Evolutionary conservation across 2,113 vertebrate species (phyloP).

Genomic region (Willisornis vidua): DNA sequence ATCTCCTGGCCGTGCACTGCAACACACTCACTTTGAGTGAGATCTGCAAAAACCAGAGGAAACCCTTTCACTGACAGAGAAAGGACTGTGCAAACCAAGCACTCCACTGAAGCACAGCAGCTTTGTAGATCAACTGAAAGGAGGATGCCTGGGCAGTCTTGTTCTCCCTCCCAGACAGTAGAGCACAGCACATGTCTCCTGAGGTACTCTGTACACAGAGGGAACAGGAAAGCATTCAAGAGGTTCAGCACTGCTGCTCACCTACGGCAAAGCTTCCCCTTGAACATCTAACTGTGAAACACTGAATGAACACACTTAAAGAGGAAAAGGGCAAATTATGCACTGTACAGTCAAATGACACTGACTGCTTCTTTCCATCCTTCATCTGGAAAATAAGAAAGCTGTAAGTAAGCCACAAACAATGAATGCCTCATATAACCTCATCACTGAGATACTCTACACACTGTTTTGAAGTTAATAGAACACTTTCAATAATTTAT

Average conservation of each 20-base stretch:
- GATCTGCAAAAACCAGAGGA: background rate
- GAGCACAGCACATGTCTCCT: background rate
- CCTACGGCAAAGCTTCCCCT: background rate
- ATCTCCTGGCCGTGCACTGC: rapidly evolving
- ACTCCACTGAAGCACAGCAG: rapidly evolving
- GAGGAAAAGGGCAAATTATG: slow-evolving; percentile 22
- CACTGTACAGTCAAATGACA: background rate
- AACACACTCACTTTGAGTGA: rapidly evolving
- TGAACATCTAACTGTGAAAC: background rate
- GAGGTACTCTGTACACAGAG: background rate
- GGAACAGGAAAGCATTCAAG: background rate
- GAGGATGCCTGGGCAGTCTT: background rate
- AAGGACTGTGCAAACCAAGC: background rate
- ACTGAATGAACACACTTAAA: background rate
- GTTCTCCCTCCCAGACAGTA: background rate
- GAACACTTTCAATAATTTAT: slow-evolving; percentile 37
- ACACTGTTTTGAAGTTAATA: background rate
- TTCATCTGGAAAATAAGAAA: background rate
- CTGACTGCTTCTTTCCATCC: background rate
- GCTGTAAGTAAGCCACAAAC: background rate
- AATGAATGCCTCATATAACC: background rate
- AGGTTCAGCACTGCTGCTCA: background rate
- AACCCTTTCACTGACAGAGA: background rate
- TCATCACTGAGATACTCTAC: background rate
- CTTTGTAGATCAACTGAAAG: background rate